A percentile compares a stretch with the other conserved stretches of the same genome.
phyloP scores from a whole-genome alignment of 1,140 invertebrate genomes.

The Saccostrea echinata region DNA sequence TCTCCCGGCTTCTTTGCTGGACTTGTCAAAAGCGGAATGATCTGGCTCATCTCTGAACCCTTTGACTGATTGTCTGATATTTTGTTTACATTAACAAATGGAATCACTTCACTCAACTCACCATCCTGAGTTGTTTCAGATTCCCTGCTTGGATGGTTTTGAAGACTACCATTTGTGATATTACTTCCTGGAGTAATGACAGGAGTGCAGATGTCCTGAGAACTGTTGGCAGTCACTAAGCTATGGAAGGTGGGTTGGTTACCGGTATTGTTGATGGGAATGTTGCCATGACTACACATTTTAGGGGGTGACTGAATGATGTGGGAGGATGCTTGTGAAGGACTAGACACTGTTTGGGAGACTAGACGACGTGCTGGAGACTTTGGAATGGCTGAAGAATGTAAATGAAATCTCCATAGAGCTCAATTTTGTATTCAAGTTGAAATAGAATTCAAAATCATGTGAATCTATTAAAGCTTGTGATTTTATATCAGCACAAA shows the following conservation, averaged over 20 bases:
- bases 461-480: background rate
- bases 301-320: conserved; percentile 31
- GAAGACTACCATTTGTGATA: conserved; percentile 16
- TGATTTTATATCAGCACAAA: background rate
- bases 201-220: background rate
- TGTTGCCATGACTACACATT: conserved; percentile 22
- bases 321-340: background rate
- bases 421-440: background rate
- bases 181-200: background rate
- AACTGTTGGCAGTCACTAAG: conserved; percentile 10
- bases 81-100: conserved; percentile 23
- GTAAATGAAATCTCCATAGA: background rate
- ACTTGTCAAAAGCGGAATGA: conserved; percentile 18
- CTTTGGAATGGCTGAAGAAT: conserved; percentile 36
- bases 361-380: background rate
- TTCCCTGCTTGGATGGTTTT: background rate
- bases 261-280: background rate
- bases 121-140: conserved; percentile 1
- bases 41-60: conserved; percentile 15
- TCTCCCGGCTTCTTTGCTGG: background rate
- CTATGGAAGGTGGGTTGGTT: conserved; percentile 32
- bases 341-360: conserved; percentile 28
- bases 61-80: background rate
- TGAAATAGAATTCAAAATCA: background rate
- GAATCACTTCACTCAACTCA: conserved; percentile 45